Percentiles rank a stretch among this genome's conserved stretches.
These are phyloP conservation scores for Spisula solida DNA, from an alignment of 2,888 invertebrate species.

Conservation along the genomic window DNA sequence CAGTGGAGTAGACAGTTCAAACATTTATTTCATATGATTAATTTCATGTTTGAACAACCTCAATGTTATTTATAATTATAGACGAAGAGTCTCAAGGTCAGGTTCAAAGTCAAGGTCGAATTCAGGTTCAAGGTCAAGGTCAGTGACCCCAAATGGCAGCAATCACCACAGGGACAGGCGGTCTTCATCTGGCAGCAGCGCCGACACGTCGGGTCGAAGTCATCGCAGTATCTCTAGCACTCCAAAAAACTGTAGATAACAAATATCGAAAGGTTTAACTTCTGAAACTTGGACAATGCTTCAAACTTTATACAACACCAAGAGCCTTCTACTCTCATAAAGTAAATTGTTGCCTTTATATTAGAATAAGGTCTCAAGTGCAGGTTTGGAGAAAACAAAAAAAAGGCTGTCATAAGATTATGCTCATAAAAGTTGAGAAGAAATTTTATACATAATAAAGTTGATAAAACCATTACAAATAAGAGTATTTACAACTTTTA, in stretches of 20 bases:
- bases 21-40: no score
- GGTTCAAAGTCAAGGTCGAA: slow-evolving; percentile 73
- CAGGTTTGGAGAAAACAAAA: no score
- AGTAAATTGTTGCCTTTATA: not conserved
- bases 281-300: not conserved
- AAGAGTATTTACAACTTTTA: not conserved
- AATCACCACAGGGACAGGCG: slow-evolving; percentile 73
- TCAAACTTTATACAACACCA: not conserved
- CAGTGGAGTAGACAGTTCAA: no score
- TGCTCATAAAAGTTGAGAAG: not conserved
- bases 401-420: no score
- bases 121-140: slow-evolving; percentile 73
- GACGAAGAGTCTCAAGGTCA: slow-evolving; percentile 70
- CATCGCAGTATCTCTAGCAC: slow-evolving; percentile 83
- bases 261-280: not conserved
- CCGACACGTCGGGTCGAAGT: slow-evolving; percentile 67
- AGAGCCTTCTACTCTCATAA: no score
- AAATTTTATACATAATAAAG: not conserved
- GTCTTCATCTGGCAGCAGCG: slow-evolving; percentile 76
- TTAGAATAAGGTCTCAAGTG: no score
- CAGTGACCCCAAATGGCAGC: slow-evolving; percentile 83
- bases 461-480: not conserved
- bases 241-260: slow-evolving; percentile 84
- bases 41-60: not conserved
- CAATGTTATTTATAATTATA: slow-evolving; percentile 48